These are phyloP conservation scores for Phenganax marumi DNA, from an alignment of 92 coral and sea anemone species.

Conservation along the genomic window DNA sequence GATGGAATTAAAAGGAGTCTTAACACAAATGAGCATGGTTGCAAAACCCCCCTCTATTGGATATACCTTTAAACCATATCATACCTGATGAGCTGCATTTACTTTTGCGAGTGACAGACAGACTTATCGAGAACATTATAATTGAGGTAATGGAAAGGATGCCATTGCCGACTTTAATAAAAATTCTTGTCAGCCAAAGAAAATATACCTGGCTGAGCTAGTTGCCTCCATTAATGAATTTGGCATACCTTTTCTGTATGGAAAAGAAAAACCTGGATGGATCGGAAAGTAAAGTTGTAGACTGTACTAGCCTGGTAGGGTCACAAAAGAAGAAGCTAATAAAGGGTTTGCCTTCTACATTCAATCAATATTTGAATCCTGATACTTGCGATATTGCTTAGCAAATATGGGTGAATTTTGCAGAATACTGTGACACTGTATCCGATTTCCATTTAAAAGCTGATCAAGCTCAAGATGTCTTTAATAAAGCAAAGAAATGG, in stretches of 20 bases:
- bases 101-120: slow-evolving; percentile 36
- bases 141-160: slow-evolving; percentile 58
- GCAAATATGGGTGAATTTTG: slow-evolving; percentile 56
- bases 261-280: slow-evolving; percentile 21
- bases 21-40: slow-evolving; percentile 7
- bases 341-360: slow-evolving; percentile 1
- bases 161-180: slow-evolving; percentile 42
- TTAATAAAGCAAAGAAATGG: slow-evolving; percentile 47
- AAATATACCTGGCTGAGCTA: slow-evolving; percentile 16
- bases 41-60: slow-evolving; percentile 52
- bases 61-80: slow-evolving; percentile 44
- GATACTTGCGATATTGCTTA: slow-evolving; percentile 53
- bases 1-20: slow-evolving; percentile 28
- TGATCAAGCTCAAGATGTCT: slow-evolving; percentile 30
- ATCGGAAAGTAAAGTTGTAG: slow-evolving; percentile 48
- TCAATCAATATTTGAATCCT: slow-evolving; percentile 37
- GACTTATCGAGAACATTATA: slow-evolving; percentile 15
- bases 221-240: slow-evolving; percentile 46
- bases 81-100: slow-evolving; percentile 67
- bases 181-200: slow-evolving; percentile 31
- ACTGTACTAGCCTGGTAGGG: slow-evolving; percentile 61
- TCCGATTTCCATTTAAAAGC: slow-evolving; percentile 48
- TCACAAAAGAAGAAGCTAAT: slow-evolving; percentile 49
- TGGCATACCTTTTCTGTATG: slow-evolving; percentile 30
- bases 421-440: slow-evolving; percentile 25